phyloP scores from a whole-genome alignment of 2,113 vertebrate genomes.

The Lycocorax pyrrhopterus region DNA sequence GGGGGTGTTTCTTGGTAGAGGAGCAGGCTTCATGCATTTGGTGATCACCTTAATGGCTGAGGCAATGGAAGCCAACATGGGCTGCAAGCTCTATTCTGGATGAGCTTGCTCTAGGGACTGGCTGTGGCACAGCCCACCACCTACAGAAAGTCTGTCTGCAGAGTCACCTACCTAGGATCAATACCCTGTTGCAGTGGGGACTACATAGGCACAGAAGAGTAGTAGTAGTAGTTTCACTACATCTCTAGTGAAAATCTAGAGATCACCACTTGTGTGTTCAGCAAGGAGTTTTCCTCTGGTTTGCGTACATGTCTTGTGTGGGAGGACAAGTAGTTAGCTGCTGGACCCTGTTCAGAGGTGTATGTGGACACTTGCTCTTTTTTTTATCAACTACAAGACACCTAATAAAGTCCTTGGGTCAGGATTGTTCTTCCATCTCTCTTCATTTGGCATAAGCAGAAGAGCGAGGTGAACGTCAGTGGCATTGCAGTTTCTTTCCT shows the following conservation, averaged over 20 bases:
- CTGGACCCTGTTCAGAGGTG: neutral
- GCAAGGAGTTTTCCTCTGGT: neutral
- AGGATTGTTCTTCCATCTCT: neutral
- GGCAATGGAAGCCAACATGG: neutral
- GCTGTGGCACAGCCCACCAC: neutral
- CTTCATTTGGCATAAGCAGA: neutral
- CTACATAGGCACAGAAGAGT: rapidly evolving
- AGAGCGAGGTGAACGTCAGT: neutral
- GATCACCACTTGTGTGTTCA: neutral
- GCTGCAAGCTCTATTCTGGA: neutral
- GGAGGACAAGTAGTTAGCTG: neutral
- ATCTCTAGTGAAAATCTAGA: neutral
- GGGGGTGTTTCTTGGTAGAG: neutral
- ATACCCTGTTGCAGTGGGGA: neutral
- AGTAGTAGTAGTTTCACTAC: too few species aligned
- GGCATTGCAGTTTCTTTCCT: neutral
- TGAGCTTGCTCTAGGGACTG: neutral
- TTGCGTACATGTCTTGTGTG: neutral
- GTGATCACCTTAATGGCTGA: neutral
- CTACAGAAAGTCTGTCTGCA: neutral
- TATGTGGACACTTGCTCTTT: neutral
- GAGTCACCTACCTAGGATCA: neutral
- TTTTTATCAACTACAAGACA: neutral
- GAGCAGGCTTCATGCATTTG: neutral
- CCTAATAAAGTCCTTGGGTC: neutral